Base-by-base conservation (phyloP, 2,797 vertebrate genomes). In the Pipistrellus pygmaeus region DNA sequence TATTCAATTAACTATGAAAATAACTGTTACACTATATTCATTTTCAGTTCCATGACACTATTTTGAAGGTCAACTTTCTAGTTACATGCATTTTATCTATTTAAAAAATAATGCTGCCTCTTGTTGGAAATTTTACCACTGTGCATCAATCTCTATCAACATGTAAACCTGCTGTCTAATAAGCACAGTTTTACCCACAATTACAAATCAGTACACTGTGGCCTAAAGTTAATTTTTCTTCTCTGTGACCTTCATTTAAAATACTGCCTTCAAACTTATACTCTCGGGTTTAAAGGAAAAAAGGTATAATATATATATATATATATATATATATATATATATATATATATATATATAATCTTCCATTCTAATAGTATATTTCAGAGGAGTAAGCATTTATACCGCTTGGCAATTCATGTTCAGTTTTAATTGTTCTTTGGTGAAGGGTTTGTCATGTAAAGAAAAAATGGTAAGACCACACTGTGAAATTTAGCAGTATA, bases 21-120 rank as follows among this genome's bases (percentile, higher is more conserved):
- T n/a, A 96, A 30, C 57, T 44, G 46, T 41, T 68, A 77, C 5
- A 72, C 60, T 76, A 60, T 8, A 81, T 68, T 87, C n/a, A 85
- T 35, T 83, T 93, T 55, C 55, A n/a, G 25, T 66, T 91, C 68
- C 69, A 60, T 27, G 35, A 71, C 9, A 75, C 57, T 84, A 41
- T 73, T 81, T 38, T 85, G 62, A 82, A 91, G 32, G 48, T 90
- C 14, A 68, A 75, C 41, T 64, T 90, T 14, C 48, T 73, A 82
- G 20, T 78, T 85, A 23, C 14, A 68, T 23, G 11, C 23, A 71
- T 32, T 53, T 83, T 46, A 60, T 32, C 46, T 8, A 68, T 32
- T 88, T 93, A 93, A 90, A 23, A 88, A 90, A 30, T 18, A 44
- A 88, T 73, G 8, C 21, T 83, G 41, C 21, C 62, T 91, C 96